Evolutionary conservation across 2,888 invertebrate species (phyloP).

Genomic region (Halictus quadricinctus): DNA sequence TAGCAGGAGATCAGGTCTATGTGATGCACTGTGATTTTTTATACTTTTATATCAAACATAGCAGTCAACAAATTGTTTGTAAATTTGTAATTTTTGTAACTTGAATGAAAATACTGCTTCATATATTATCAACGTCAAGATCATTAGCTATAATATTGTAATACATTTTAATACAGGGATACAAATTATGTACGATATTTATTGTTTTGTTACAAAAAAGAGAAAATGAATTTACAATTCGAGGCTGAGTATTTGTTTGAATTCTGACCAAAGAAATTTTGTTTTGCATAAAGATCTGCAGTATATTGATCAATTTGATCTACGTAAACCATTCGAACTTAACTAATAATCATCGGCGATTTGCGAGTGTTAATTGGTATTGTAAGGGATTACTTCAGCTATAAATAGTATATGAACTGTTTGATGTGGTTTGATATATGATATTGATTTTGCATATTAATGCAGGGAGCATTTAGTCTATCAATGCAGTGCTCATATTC

Average conservation of each 20-base stretch:
- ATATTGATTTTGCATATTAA: not conserved
- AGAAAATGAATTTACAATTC: too few relatives aligned
- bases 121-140: too few relatives aligned
- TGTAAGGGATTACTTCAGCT: not conserved
- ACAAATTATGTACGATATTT: too few relatives aligned
- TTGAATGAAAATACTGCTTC: too few relatives aligned
- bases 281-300: not conserved
- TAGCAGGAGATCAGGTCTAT: too few relatives aligned
- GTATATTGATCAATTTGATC: not conserved
- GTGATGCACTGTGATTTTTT: too few relatives aligned
- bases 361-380: not conserved
- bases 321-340: not conserved
- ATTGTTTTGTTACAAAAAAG: too few relatives aligned
- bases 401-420: not conserved
- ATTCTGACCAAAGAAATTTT: not conserved
- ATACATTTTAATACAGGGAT: too few relatives aligned
- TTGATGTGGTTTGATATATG: not conserved
- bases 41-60: too few relatives aligned
- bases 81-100: too few relatives aligned
- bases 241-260: not conserved
- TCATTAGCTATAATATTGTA: too few relatives aligned
- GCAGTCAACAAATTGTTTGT: too few relatives aligned
- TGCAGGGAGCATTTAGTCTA: not conserved
- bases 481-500: not conserved
- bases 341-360: not conserved